Evolutionary conservation across 2,888 invertebrate genomes (phyloP).

Genomic region (Athripsodes cinereus): DNA sequence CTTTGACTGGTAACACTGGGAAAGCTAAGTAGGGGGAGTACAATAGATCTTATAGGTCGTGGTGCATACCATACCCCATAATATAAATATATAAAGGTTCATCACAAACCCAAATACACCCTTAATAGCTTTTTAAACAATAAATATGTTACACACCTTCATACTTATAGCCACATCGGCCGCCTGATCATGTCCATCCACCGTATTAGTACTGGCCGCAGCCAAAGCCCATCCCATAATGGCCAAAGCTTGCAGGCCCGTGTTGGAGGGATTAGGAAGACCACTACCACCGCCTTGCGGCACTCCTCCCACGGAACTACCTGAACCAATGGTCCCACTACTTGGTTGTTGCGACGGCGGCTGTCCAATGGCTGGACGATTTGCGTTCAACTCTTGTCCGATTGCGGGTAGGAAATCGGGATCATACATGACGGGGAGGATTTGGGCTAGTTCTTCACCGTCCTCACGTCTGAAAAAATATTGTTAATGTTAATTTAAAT

Average conservation of each 20-base stretch:
- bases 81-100: no score
- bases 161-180: conserved; percentile 74
- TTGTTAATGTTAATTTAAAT: no score
- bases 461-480: conserved; percentile 56
- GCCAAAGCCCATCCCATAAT: conserved; percentile 67
- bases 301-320: neutral
- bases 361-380: neutral
- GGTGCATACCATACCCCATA: no score
- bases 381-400: conserved; percentile 45
- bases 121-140: no score
- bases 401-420: conserved; percentile 50
- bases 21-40: no score
- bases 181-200: conserved; percentile 74
- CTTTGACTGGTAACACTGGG: no score
- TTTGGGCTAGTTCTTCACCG: conserved; percentile 64
- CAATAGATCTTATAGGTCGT: no score
- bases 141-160: conserved; percentile 46
- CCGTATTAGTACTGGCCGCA: conserved; percentile 52
- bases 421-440: conserved; percentile 60
- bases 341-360: neutral
- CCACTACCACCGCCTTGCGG: no score
- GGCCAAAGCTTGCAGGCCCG: conserved; percentile 52
- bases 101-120: no score
- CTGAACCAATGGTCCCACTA: neutral
- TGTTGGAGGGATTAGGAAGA: conserved; percentile 29